These are phyloP conservation scores for Drusus annulatus DNA, from an alignment of 1,140 invertebrate genomes.

Conservation along the genomic window DNA sequence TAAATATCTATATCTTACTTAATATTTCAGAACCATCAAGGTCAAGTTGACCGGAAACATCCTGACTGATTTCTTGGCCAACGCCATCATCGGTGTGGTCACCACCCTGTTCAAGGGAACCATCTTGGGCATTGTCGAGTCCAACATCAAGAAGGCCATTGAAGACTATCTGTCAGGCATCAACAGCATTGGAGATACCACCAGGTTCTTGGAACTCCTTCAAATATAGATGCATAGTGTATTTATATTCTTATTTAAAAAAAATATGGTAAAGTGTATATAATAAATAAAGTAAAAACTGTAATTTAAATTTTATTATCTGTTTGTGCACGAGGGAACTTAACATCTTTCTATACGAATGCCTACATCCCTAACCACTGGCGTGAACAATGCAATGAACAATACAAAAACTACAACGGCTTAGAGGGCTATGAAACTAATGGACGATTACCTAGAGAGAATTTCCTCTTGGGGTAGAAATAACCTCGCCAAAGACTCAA, in stretches of 20 bases:
- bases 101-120: slow-evolving; percentile 65
- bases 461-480: too few relatives aligned
- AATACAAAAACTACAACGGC: too few relatives aligned
- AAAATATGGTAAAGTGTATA: not conserved
- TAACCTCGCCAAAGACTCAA: too few relatives aligned
- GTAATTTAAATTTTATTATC: not conserved
- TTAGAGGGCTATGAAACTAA: too few relatives aligned
- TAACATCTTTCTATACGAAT: not conserved
- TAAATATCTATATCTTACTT: too few relatives aligned
- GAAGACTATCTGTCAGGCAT: slow-evolving; percentile 53
- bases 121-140: slow-evolving; percentile 65
- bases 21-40: too few relatives aligned
- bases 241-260: not conserved
- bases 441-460: too few relatives aligned
- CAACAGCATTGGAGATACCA: slow-evolving; percentile 37
- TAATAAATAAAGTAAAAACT: not conserved
- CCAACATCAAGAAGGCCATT: slow-evolving; percentile 55
- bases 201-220: not conserved
- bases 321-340: not conserved
- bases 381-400: too few relatives aligned
- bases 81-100: slow-evolving; percentile 63
- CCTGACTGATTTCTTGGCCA: slow-evolving; percentile 67
- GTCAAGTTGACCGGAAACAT: slow-evolving; percentile 67
- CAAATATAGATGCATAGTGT: not conserved
- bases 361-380: too few relatives aligned